Conservation (phyloP, 2,113 vertebrate genomes). For the Plecotus auritus region DNA sequence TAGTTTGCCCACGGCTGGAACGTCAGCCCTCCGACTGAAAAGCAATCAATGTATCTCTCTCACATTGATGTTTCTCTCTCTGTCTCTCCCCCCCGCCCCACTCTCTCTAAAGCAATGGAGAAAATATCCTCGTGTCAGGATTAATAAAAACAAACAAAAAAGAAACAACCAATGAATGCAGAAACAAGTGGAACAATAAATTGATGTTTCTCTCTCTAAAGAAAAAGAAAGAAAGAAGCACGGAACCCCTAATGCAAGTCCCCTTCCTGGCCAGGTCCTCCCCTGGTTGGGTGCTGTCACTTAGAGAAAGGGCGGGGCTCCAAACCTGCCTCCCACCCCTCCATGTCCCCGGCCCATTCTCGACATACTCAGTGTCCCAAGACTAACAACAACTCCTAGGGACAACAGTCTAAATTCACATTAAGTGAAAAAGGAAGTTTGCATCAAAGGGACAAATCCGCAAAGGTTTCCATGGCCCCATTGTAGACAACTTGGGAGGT, state of each 20-base stretch:
- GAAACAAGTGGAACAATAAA: neutral
- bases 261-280: neutral
- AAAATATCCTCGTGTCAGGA: too few species aligned
- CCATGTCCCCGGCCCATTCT: neutral
- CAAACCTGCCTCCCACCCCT: neutral
- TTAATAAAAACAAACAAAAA: too few species aligned
- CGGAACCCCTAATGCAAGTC: accelerated
- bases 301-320: neutral
- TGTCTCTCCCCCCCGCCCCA: too few species aligned
- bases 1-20: too few species aligned
- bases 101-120: too few species aligned
- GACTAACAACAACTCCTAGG: neutral
- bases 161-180: too few species aligned
- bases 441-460: neutral
- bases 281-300: neutral
- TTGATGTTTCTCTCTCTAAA: neutral
- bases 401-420: neutral
- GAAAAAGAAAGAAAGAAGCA: neutral
- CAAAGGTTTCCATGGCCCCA: neutral
- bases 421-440: conserved; percentile 1
- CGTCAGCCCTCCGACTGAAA: too few species aligned
- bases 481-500: neutral
- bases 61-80: too few species aligned
- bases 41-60: too few species aligned
- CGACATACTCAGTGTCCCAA: neutral